phyloP scores from a whole-genome alignment of 2,113 vertebrate genomes.

The Oostethus manadensis region DNA sequence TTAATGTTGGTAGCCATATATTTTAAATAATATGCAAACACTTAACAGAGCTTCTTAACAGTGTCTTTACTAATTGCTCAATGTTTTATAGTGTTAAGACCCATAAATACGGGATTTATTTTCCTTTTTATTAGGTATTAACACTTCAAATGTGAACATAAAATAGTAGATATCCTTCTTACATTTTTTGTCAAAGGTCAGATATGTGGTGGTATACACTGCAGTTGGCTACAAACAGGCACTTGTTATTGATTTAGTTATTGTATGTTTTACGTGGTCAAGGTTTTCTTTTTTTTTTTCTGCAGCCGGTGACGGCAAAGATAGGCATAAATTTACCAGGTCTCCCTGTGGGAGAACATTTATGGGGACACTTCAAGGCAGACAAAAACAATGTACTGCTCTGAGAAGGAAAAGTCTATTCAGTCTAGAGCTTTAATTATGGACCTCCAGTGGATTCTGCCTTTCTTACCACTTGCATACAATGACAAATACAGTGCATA shows the following conservation, averaged over 20 bases:
- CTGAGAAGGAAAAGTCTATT: slow-evolving; percentile 16
- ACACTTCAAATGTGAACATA: not conserved
- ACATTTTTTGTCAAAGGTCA: no score
- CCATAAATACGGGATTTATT: not conserved
- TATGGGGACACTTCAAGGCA: slow-evolving; percentile 18
- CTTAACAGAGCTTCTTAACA: not conserved
- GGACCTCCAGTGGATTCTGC: slow-evolving; percentile 1
- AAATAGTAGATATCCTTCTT: slow-evolving; percentile 11
- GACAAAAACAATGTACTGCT: slow-evolving; percentile 13
- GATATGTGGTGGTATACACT: no score
- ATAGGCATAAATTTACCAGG: slow-evolving; percentile 30
- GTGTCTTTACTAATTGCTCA: not conserved
- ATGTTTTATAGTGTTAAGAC: no score
- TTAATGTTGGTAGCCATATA: not conserved
- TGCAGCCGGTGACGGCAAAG: slow-evolving; percentile 33
- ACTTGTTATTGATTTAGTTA: no score
- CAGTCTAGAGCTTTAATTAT: slow-evolving; percentile 12
- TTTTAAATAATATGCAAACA: not conserved
- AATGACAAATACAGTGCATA: not conserved
- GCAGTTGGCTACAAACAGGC: no score
- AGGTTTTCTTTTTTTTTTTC: slow-evolving; percentile 28
- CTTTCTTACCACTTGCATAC: not conserved
- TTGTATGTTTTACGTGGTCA: slow-evolving; percentile 14
- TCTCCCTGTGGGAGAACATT: slow-evolving; percentile 38
- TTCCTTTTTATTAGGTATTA: not conserved